Evolutionary conservation across 30 jellyfish, hydroid and myxozoan species (phyloP), one percentile per base, ranked within the genome.

Genomic region (Chrysaora quinquecirrha): DNA sequence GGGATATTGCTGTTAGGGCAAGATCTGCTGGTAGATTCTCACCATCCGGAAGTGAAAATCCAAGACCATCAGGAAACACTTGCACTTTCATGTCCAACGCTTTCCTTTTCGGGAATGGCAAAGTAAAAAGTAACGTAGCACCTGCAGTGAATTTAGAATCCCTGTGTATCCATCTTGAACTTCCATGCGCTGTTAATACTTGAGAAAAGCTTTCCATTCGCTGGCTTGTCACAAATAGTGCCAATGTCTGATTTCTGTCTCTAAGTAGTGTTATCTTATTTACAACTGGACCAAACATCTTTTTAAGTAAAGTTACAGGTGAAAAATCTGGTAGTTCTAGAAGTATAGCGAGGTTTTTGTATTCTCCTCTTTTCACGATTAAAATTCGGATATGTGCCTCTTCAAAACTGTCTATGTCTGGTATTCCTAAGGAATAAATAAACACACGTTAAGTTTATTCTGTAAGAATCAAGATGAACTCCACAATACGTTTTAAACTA

Each of bases 81-180:
- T 93, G 95, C 22, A 93, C 73, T 71, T 93, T 86, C 98, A 93
- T 93, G 73, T 93, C 98, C 71, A 93, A 46, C 10, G 98, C 98
- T 93, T 93, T 93, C 3, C 98, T 89, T 50, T 84, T 80, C 71
- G 98, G 98, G 60, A 93, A 93, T 23, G 98, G 98, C 19, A 93
- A 64, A 38, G 98, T 93, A 7, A 93, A 97, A 32, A 93, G 80
- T 1, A 93, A 30, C 6, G 91, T 78, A 20, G 98, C 98, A 10
- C 98, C 98, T 47, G 89, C 88, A 20, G 61, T 64, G 64, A 93
- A 93, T 32, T 75, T 60, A 10, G 98, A 93, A 52, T 93, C 87
- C 19, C 96, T 61, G 69, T 93, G 98, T 0, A 93, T 74, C 98
- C 98, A 93, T 10, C 98, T 84, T 31, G 97, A 86, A 75, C 98